Base-by-base conservation (phyloP, 2,797 vertebrate genomes). In the Pitangus sulphuratus region DNA sequence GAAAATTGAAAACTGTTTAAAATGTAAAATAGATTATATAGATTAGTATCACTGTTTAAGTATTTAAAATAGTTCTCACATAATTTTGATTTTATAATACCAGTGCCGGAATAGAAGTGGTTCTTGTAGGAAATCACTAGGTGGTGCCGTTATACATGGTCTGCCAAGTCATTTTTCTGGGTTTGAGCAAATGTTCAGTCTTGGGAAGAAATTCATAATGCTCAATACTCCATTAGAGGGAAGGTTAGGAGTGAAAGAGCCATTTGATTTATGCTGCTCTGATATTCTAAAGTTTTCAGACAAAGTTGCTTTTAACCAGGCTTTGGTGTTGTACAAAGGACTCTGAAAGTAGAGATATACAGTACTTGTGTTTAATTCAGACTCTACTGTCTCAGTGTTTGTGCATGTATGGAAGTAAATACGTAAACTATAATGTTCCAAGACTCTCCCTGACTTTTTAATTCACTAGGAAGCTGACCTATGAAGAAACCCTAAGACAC, bases 171-270 rank as follows among this genome's bases (percentile, higher is more conserved):
- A 20, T 47, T 90, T 76, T 78, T 61, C 33, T 54, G 48, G 84
- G 86, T 93, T 96, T 85, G 93, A 95, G 94, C 93, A 90, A 93
- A 91, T 68, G 68, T 58, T 92, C 56, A 87, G 92, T 85, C 71
- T 94, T 74, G 17, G 83, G 89, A 92, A 92, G 94, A 94, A 90
- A 80, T 37, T 9, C 19, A 19, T 66, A 50, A 50, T 18, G 7
- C 18, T 12, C 1, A 4, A 6, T 24, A 75, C 22, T 44, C 65
- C 47, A 35, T 45, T 82, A 71, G 40, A 62, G 8, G 33, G 25
- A 45, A 22, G 51, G 61, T 28, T 1, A 56, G 20, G 16, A 80
- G 8, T 17, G 68, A 62, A 84, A 64, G 17, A 40, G 10, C 3
- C 20, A 21, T 61, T 84, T 74, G 21, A 30, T 87, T 78, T 84